Evolutionary conservation across 2,113 vertebrate species (phyloP), one percentile per base, ranked within the genome.

Genomic region (Tonatia bakeri): DNA sequence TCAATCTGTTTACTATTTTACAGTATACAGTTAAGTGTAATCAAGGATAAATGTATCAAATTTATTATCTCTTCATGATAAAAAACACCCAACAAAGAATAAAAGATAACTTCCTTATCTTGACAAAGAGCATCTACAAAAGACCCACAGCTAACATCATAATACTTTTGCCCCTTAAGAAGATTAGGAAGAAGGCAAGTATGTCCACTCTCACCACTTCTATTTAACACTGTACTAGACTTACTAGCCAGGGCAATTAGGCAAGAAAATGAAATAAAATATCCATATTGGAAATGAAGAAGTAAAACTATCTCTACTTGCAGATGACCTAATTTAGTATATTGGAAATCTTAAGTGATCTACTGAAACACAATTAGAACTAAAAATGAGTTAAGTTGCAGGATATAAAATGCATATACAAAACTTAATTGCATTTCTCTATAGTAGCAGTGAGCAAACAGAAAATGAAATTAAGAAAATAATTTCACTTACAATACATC

Each of bases 271-370:
- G 12, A 77, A 90, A 90, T 59, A 92, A 95, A 59, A 85, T 24
- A 93, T 43, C 59, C 61, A 96, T 19, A 93, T 33, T 67, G 45
- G 45, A 94, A 96, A 92, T 92, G 17, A 90, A 85, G 31, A 94
- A 61, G 56, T 43, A 61, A 89, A 94, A 67, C n/a, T 43, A 67
- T 77, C 28, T 59, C 33, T 94, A 73, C 38, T 67, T 67, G n/a
- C 65, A 75, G 70, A 73, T 40, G 31, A 88, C 6, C 80, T 47
- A 16, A 85, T 56, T 56, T 20, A 64, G 3, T 54, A 50, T 64
- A 76, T 11, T 83, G 33, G 76, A 83, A 70, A 88, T 43, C 40
- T 45, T 47, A 72, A 73, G 54, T 43, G 52, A 93, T 73, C 22
- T 52, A 88, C 33, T 83, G 76, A 95, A 77, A 93, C 36, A 89